Evolutionary conservation across 2,888 invertebrate species (phyloP).

Genomic region (Agriopis aurantiaria): DNA sequence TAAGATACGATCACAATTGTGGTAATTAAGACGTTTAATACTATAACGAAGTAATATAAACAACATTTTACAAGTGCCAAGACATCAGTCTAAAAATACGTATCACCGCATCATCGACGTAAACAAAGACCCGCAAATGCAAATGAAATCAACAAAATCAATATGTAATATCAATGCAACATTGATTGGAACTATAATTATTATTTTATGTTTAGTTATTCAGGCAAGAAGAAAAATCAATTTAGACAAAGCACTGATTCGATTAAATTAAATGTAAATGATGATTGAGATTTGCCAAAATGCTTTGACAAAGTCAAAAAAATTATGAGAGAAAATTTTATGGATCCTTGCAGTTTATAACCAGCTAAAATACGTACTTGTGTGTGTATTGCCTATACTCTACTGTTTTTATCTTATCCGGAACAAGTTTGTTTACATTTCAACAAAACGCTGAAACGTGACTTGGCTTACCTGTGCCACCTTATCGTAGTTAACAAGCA

Average conservation of each 20-base stretch:
- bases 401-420: conserved; percentile 84
- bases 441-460: conserved; percentile 83
- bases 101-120: conserved; percentile 33
- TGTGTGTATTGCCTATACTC: conserved; percentile 40
- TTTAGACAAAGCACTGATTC: neutral
- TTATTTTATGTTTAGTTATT: neutral
- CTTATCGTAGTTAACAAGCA: conserved; percentile 80
- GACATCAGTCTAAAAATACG: conserved; percentile 31
- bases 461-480: conserved; percentile 75
- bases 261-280: neutral
- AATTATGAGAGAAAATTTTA: conserved; percentile 30
- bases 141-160: conserved; percentile 12
- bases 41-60: conserved; percentile 20
- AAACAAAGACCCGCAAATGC: conserved; percentile 35
- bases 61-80: conserved; percentile 39
- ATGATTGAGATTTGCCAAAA: conserved; percentile 15
- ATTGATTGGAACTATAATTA: neutral
- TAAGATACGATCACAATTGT: conserved; percentile 33
- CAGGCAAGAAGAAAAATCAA: neutral
- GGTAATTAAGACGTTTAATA: conserved; percentile 15
- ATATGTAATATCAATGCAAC: neutral
- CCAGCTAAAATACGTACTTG: conserved; percentile 57
- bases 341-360: conserved; percentile 53
- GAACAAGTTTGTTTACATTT: conserved; percentile 85
- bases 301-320: conserved; percentile 25